phyloP scores from a whole-genome alignment of 2,113 vertebrate species.

The Cricetomys ansorgei region DNA sequence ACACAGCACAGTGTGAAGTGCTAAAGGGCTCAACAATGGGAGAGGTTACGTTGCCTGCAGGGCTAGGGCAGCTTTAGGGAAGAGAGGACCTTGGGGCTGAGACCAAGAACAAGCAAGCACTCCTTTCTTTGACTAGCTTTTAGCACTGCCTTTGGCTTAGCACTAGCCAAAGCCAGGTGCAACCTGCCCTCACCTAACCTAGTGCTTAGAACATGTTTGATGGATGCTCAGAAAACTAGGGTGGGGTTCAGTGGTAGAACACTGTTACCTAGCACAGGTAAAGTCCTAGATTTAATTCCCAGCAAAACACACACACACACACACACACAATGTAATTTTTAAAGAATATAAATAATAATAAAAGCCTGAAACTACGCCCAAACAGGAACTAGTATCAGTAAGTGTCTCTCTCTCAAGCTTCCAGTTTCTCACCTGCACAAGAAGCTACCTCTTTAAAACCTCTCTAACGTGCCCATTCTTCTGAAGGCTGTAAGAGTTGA shows the following conservation, averaged over 20 bases:
- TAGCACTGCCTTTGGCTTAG: not conserved
- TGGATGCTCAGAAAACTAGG: not conserved
- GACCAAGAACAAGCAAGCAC: not conserved
- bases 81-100: not conserved
- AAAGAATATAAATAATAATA: not conserved
- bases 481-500: not conserved
- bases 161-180: constrained; percentile 7
- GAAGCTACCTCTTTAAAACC: not conserved
- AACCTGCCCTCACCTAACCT: not conserved
- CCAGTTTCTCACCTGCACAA: not conserved
- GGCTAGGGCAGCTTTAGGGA: not conserved
- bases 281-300: not conserved
- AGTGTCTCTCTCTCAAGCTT: not conserved
- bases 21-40: not conserved
- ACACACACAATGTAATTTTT: not conserved
- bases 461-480: not conserved
- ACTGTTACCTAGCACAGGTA: not conserved
- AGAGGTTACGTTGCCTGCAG: not conserved
- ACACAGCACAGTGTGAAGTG: not conserved
- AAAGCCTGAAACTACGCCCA: not conserved
- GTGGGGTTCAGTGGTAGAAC: not conserved
- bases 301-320: not conserved
- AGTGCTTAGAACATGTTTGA: rapidly evolving
- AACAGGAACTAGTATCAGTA: not conserved
- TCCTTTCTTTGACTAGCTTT: not conserved